These are phyloP conservation scores for Drosophila conformis DNA, from an alignment of 2,888 invertebrate genomes.

Conservation along the genomic window DNA sequence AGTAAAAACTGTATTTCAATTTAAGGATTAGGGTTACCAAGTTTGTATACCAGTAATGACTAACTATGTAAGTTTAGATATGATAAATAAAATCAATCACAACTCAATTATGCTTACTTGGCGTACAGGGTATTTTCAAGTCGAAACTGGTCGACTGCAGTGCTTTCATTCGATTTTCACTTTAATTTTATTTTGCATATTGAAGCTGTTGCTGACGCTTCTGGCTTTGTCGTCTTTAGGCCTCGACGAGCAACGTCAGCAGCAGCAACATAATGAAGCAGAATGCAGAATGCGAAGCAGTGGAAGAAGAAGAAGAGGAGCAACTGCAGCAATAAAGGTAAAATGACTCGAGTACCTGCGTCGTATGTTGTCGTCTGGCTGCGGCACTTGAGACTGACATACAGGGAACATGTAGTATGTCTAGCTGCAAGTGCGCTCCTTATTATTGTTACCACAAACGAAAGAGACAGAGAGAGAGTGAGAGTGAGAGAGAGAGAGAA, in stretches of 20 bases:
- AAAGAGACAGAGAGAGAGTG: neutral
- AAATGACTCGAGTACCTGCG: conserved; percentile 29
- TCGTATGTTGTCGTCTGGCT: conserved; percentile 65
- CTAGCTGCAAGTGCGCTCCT: conserved; percentile 65
- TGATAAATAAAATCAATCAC: neutral
- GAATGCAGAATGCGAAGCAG: neutral
- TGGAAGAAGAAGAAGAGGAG: conserved; percentile 3
- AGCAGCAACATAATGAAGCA: conserved; percentile 8
- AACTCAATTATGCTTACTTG: neutral
- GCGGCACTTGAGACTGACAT: conserved; percentile 76
- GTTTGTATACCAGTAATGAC: neutral
- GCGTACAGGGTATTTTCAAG: conserved; percentile 1
- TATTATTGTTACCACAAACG: conserved; percentile 18
- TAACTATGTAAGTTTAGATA: neutral
- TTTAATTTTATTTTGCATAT: conserved; percentile 40
- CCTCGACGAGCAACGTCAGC: conserved; percentile 4
- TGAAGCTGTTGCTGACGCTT: conserved; percentile 34
- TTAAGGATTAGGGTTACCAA: neutral
- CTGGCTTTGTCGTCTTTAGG: conserved; percentile 32
- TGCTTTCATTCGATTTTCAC: neutral
- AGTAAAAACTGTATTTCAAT: neutral
- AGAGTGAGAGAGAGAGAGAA: neutral
- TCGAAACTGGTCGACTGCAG: neutral
- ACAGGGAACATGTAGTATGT: conserved; percentile 73
- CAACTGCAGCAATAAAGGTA: conserved; percentile 20